phyloP scores from a whole-genome alignment of 1,140 invertebrate species.

The Heliothis subflexa region DNA sequence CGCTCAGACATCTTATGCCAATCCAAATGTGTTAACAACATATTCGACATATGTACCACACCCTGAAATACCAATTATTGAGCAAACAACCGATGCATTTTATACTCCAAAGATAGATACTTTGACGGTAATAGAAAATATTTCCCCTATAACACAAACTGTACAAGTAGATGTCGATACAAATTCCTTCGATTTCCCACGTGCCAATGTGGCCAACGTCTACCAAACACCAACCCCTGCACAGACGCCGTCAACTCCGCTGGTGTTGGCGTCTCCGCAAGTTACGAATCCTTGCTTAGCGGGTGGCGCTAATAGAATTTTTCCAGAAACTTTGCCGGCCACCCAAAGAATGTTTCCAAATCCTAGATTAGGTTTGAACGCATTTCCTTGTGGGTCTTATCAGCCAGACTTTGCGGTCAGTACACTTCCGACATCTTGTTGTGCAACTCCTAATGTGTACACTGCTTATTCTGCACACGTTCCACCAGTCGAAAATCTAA shows the following conservation, averaged over 20 bases:
- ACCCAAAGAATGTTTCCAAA: too few species aligned
- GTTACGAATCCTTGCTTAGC: too few species aligned
- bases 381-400: background rate
- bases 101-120: background rate
- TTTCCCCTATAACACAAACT: background rate
- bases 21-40: background rate
- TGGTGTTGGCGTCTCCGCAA: background rate
- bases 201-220: background rate
- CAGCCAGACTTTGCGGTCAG: background rate
- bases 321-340: too few species aligned
- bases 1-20: background rate
- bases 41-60: background rate
- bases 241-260: background rate
- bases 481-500: background rate
- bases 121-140: background rate
- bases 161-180: background rate
- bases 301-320: too few species aligned
- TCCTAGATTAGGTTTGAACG: background rate
- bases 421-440: background rate
- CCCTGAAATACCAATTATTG: background rate
- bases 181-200: background rate
- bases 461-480: background rate
- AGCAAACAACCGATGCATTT: background rate
- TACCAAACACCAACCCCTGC: conserved; percentile 26
- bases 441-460: background rate